Percentiles rank a stretch among this genome's conserved stretches.
Evolutionary conservation across 92 coral and sea anemone genomes (phyloP).

Genomic region (Zoanthus gigantus): DNA sequence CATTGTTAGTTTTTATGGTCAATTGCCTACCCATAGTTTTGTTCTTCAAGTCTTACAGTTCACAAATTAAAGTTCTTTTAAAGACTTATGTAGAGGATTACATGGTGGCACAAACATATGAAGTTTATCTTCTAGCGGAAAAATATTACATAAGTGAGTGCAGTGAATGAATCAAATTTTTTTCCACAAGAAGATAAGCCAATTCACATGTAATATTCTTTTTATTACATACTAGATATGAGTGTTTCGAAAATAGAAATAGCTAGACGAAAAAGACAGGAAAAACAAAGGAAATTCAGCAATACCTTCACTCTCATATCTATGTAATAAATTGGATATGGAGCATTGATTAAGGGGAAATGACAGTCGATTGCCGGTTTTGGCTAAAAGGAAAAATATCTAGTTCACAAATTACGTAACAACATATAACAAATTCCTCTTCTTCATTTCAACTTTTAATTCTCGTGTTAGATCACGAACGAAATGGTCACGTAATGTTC

Average conservation of each 20-base stretch:
- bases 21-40: neutral
- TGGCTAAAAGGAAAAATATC: neutral
- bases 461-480: constrained; percentile 11
- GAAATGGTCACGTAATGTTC: constrained; percentile 7
- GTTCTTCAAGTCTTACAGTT: neutral
- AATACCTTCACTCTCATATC: too few relatives aligned
- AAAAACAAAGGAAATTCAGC: too few relatives aligned
- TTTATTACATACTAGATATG: too few relatives aligned
- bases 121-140: too few relatives aligned
- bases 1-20: neutral
- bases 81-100: neutral
- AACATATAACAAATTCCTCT: neutral
- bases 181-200: too few relatives aligned
- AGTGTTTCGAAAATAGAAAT: too few relatives aligned
- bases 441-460: neutral
- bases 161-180: too few relatives aligned
- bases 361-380: neutral
- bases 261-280: too few relatives aligned
- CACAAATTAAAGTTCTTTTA: neutral
- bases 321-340: too few relatives aligned
- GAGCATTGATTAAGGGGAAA: neutral
- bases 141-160: too few relatives aligned
- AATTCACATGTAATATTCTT: too few relatives aligned
- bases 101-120: too few relatives aligned
- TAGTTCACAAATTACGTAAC: neutral